Evolutionary conservation across 2,888 invertebrate genomes (phyloP).

Genomic region (Theretra japonica): DNA sequence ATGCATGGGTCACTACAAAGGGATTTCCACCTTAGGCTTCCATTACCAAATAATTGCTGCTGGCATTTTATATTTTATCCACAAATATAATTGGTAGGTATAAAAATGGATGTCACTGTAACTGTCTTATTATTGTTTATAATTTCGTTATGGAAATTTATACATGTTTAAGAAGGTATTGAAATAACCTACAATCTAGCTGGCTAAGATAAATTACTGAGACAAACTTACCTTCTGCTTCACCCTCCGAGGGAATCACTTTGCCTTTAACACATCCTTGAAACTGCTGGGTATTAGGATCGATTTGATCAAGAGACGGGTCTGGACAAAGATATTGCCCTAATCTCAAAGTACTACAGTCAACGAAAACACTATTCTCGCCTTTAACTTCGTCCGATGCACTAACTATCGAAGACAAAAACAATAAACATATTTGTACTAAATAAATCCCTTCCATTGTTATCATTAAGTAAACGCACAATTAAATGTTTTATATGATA

Average conservation of each 20-base stretch:
- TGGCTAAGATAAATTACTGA: background rate
- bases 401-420: slow-evolving; percentile 45
- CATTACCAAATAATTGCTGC: no score
- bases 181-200: background rate
- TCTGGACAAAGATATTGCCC: slow-evolving; percentile 94
- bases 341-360: slow-evolving; percentile 89
- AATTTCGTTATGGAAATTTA: background rate
- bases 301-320: slow-evolving; percentile 90
- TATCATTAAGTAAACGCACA: background rate
- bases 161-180: background rate
- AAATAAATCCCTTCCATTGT: slow-evolving; percentile 14
- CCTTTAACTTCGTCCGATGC: slow-evolving; percentile 68
- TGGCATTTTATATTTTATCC: no score
- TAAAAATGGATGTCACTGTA: no score
- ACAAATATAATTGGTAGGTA: no score
- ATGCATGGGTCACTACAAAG: no score
- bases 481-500: background rate
- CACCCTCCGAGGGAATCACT: slow-evolving; percentile 86
- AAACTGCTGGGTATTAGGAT: slow-evolving; percentile 95
- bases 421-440: slow-evolving; percentile 48
- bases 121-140: no score
- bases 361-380: slow-evolving; percentile 71
- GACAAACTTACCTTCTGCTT: slow-evolving; percentile 87
- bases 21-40: no score
- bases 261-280: slow-evolving; percentile 88